Evolutionary conservation across 2,797 vertebrate species (phyloP).

Genomic region (Tragopan temminckii): DNA sequence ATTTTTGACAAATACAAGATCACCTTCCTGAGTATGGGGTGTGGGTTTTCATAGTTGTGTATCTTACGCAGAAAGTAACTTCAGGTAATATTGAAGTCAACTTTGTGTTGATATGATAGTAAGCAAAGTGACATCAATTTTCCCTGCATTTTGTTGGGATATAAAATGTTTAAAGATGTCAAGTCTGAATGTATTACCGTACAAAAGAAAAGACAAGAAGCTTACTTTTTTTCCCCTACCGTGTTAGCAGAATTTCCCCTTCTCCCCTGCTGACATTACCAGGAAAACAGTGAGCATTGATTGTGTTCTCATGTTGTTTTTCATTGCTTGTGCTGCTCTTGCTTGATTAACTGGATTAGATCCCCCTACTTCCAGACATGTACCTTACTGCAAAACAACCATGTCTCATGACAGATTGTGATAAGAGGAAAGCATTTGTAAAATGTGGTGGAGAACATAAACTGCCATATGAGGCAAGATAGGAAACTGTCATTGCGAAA

Average conservation of each 20-base stretch:
- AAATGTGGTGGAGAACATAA: neutral
- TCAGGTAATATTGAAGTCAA: neutral
- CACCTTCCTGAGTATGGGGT: neutral
- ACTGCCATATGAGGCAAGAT: neutral
- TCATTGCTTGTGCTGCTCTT: neutral
- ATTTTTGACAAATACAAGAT: neutral
- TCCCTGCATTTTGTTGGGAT: neutral
- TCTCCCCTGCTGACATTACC: neutral
- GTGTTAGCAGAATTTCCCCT: neutral
- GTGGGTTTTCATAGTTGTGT: neutral
- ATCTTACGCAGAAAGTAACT: neutral
- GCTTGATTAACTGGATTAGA: neutral
- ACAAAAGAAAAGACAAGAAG: neutral
- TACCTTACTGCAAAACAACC: neutral
- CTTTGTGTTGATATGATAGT: neutral
- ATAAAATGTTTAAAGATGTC: neutral
- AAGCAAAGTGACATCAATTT: neutral
- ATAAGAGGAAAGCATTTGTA: neutral
- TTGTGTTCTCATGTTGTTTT: neutral
- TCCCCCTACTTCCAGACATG: neutral
- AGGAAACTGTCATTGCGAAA: neutral
- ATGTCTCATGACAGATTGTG: neutral
- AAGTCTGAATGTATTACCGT: neutral
- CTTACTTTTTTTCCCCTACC: accelerated
- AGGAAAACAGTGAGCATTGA: neutral